Evolutionary conservation across 2,888 invertebrate species (phyloP).

Genomic region (Brenthis ino): DNA sequence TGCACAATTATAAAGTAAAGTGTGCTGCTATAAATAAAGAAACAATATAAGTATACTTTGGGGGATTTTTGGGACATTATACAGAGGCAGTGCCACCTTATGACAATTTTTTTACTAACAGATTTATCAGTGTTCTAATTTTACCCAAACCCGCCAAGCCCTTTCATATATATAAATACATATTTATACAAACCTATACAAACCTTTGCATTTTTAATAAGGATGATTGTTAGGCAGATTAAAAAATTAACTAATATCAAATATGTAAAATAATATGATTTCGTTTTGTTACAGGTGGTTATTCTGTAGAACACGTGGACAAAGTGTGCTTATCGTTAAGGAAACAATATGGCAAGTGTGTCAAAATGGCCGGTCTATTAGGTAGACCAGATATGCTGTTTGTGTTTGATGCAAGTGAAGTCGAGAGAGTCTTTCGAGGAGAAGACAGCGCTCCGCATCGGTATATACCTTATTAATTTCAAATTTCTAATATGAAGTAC

Average conservation of each 20-base stretch:
- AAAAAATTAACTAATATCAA: background rate
- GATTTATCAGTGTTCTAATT: no score
- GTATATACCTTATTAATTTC: conserved; percentile 47
- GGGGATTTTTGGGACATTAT: no score
- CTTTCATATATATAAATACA: no score
- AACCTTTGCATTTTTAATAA: no score
- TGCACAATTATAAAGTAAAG: no score
- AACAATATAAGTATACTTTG: no score
- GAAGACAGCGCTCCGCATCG: conserved; percentile 86
- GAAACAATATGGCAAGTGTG: conserved; percentile 85
- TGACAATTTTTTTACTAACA: no score
- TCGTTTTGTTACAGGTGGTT: conserved; percentile 72
- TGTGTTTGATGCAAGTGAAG: conserved; percentile 86
- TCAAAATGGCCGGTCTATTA: conserved; percentile 85
- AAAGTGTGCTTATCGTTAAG: conserved; percentile 84
- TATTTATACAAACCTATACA: no score
- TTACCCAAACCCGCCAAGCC: no score
- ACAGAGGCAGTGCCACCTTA: no score
- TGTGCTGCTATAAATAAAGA: no score
- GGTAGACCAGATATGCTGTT: conserved; percentile 89
- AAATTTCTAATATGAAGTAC: background rate
- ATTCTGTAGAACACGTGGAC: conserved; percentile 85
- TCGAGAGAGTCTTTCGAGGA: conserved; percentile 86
- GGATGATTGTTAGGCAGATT: no score
- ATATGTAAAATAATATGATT: background rate